A percentile compares a stretch with the other conserved stretches of the same genome.
Evolutionary conservation across 1,140 invertebrate genomes (phyloP).

Genomic region (Physella acuta): DNA sequence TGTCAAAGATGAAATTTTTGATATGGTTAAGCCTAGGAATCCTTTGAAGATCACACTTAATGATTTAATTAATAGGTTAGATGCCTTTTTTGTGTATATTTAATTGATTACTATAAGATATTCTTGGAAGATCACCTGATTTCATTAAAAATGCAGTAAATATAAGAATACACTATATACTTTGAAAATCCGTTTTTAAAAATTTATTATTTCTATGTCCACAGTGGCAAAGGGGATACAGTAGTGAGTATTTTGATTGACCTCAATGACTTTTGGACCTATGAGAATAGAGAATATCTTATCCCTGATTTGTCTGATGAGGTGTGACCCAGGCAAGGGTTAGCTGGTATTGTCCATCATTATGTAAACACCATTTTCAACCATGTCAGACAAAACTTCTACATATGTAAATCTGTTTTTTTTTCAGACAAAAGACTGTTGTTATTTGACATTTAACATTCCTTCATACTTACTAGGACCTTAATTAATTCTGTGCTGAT

Average conservation of each 20-base stretch:
- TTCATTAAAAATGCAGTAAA: too few relatives aligned
- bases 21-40: conserved; percentile 91
- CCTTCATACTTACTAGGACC: too few relatives aligned
- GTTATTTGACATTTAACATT: too few relatives aligned
- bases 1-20: conserved; percentile 96
- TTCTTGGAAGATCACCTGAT: neutral
- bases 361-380: too few relatives aligned
- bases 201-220: conserved; percentile 28
- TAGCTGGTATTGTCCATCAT: too few relatives aligned
- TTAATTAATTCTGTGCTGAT: too few relatives aligned
- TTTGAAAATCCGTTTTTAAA: too few relatives aligned
- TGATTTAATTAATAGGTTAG: conserved; percentile 72
- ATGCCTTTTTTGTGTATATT: conserved; percentile 8
- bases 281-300: conserved; percentile 84
- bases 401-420: too few relatives aligned
- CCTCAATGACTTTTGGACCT: conserved; percentile 93
- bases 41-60: conserved; percentile 82
- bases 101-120: neutral
- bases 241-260: conserved; percentile 93
- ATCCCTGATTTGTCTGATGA: conserved; percentile 54
- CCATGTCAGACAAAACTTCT: too few relatives aligned
- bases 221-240: conserved; percentile 87
- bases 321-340: conserved; percentile 31
- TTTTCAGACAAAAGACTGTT: too few relatives aligned
- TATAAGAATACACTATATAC: too few relatives aligned